These are phyloP conservation scores for Anomalospiza imberbis DNA, from an alignment of 2,797 vertebrate species.

Conservation along the genomic window DNA sequence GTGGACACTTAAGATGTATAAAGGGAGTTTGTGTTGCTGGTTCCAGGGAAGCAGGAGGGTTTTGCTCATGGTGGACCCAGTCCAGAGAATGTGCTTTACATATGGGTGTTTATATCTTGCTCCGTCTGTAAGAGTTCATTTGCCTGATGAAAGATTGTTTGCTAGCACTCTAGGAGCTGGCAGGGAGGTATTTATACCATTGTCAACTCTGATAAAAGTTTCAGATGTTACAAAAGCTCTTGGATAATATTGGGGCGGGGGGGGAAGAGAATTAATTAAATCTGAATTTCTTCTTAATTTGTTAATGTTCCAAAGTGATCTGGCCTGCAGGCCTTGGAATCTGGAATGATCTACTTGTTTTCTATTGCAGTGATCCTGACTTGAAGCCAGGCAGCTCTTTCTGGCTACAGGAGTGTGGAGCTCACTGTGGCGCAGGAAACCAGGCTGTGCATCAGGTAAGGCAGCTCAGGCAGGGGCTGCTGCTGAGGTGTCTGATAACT, in stretches of 20 bases:
- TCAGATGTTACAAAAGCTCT: conserved; percentile 26
- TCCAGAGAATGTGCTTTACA: conserved; percentile 60
- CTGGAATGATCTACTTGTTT: not conserved
- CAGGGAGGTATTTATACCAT: conserved; percentile 41
- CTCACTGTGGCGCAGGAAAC: not conserved
- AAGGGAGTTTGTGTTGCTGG: conserved; percentile 25
- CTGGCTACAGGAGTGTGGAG: not conserved
- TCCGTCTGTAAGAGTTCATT: conserved; percentile 35
- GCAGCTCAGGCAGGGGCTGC: not conserved
- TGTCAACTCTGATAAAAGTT: conserved; percentile 35
- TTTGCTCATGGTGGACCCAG: conserved; percentile 12
- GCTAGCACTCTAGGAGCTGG: conserved; percentile 44
- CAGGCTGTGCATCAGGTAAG: rapidly evolving
- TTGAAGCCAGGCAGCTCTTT: not conserved
- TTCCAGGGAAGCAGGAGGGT: conserved; percentile 33
- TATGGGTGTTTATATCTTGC: conserved; percentile 48
- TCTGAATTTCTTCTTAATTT: not conserved
- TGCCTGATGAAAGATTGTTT: conserved; percentile 55
- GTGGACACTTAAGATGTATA: conserved; percentile 19
- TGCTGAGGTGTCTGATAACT: not conserved
- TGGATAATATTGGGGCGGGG: not conserved
- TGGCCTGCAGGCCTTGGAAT: not conserved
- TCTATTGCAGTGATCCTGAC: not conserved
- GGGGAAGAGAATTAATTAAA: not conserved
- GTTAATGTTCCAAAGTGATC: not conserved